Base-by-base conservation (phyloP, 2,888 invertebrate species). In the Drosophila quinaria region DNA sequence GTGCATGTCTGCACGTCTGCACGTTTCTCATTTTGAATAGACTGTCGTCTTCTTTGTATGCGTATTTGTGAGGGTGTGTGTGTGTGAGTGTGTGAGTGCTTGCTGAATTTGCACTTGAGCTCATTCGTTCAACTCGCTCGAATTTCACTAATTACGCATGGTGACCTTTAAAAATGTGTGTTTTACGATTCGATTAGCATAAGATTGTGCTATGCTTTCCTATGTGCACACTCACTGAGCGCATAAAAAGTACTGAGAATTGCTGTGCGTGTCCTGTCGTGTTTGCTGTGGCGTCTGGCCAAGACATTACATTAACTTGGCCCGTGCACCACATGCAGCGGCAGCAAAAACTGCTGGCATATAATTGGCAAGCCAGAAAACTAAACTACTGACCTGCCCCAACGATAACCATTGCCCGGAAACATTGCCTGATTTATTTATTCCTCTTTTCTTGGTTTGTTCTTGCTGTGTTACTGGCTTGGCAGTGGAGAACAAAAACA, bases 111-210 rank as follows among this genome's bases (percentile, higher is more conserved):
- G 75, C 73, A 76, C 70, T 73, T 71, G 72, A 78, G 80, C 80
- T 69, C 59, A 60, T 68, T 74, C 78, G 51, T 60, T 67, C 54
- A 69, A 62, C 19, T 78, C 47, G 63, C 52, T 63, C 60, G 77
- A 85, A 83, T 84, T 89, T 89, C 80, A 89, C 88, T 85, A 86
- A 89, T 87, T 89, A 87, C 89, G 74, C 72, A 65, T 42, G 62
- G 59, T 74, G 77, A 77, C 77, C 77, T 77, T 79, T 74, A 77
- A 78, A 64, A 44, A 29, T 29, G 29, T 25, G 33, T 61, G 61
- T 17, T 74, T 60, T 70, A 56, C 65, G 62, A 62, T 66, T 66
- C 75, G 77, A 78, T 77, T 80, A 69, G 69, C 73, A 60, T 59
- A 61, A 70, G 60, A 81, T 70, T 72, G 63, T 68, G 65, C 80